Conservation (phyloP, 2,888 invertebrate genomes). For the Acronicta leporina region DNA sequence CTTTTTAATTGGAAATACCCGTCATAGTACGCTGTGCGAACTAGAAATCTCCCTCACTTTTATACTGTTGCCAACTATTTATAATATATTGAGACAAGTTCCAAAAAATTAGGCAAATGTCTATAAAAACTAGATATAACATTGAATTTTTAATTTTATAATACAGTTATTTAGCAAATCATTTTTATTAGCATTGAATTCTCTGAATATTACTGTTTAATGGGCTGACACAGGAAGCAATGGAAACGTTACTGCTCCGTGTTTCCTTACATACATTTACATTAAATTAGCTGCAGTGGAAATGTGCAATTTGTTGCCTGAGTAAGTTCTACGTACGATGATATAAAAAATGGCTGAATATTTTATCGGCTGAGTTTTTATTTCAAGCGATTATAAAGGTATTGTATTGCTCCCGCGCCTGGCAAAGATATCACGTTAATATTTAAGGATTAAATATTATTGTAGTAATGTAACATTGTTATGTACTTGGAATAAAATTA, state of each 20-base stretch:
- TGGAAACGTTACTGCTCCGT: slow-evolving; percentile 33
- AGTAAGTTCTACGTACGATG: slow-evolving; percentile 2
- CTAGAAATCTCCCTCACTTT: slow-evolving; percentile 27
- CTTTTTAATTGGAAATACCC: slow-evolving; percentile 46
- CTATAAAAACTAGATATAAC: slow-evolving; percentile 21
- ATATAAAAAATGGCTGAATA: neutral
- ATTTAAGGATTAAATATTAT: no score
- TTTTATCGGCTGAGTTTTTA: neutral
- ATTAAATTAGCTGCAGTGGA: slow-evolving; percentile 28
- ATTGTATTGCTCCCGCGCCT: no score
- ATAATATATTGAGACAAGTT: slow-evolving; percentile 43
- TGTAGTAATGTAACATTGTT: no score
- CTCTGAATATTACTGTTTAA: slow-evolving; percentile 44
- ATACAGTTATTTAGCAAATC: slow-evolving; percentile 17
- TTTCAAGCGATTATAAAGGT: no score
- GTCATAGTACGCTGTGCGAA: slow-evolving; percentile 32
- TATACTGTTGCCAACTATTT: slow-evolving; percentile 45
- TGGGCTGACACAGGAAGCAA: slow-evolving; percentile 44
- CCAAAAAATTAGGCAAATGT: slow-evolving; percentile 16
- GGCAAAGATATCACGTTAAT: no score
- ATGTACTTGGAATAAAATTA: no score
- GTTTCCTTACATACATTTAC: slow-evolving; percentile 46
- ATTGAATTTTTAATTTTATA: slow-evolving; percentile 17
- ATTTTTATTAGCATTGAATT: slow-evolving; percentile 42
- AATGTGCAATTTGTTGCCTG: slow-evolving; percentile 40